Evolutionary conservation across 2,797 vertebrate species (phyloP).

Genomic region (Xiphorhynchus erythropygius): DNA sequence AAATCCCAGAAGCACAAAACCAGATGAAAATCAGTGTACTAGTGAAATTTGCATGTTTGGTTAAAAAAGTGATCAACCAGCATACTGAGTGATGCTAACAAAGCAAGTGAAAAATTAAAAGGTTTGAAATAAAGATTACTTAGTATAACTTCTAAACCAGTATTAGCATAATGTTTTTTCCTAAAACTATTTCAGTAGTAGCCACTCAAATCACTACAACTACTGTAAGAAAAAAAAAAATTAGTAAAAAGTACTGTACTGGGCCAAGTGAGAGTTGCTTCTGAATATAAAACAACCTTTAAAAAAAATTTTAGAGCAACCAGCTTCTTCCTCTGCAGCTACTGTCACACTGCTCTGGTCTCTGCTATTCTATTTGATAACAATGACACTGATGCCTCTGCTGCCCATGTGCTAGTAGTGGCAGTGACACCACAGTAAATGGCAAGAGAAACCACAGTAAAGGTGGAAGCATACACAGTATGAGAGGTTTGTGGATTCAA

Average conservation of each 20-base stretch:
- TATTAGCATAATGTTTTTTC: not conserved
- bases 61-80: not conserved
- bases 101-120: not conserved
- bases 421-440: not conserved
- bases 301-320: not conserved
- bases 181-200: not conserved
- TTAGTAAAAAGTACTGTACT: not conserved
- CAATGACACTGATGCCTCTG: not conserved
- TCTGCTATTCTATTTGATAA: rapidly evolving
- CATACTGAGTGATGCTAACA: not conserved
- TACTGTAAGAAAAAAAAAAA: not conserved
- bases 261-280: not conserved
- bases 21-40: not conserved
- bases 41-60: not conserved
- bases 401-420: not conserved
- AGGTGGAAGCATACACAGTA: not conserved
- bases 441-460: not conserved
- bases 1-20: not conserved
- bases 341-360: not conserved
- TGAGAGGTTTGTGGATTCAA: not conserved
- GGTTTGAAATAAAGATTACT: not conserved
- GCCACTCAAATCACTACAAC: not conserved
- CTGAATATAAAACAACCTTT: not conserved
- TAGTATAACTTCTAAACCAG: not conserved
- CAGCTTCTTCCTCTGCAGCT: not conserved